Evolutionary conservation across 1,140 invertebrate genomes (phyloP).

Genomic region (Macrocentrus cingulum): DNA sequence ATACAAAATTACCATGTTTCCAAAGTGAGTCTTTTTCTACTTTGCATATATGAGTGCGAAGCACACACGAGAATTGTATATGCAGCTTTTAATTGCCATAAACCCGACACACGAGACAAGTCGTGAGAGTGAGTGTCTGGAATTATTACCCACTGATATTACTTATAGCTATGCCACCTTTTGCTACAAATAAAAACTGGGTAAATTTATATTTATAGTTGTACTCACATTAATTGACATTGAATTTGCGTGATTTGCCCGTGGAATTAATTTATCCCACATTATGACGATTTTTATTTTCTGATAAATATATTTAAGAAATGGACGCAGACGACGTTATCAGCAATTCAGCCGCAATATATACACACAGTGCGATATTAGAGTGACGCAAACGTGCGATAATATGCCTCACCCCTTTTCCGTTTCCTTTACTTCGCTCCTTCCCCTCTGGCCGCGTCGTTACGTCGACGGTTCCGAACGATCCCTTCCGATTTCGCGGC

Average conservation of each 20-base stretch:
- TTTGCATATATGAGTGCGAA: conserved; percentile 1
- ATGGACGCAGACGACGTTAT: conserved; percentile 11
- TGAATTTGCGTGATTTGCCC: too few species aligned
- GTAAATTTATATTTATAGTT: too few species aligned
- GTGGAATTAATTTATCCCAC: too few species aligned
- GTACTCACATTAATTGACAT: too few species aligned
- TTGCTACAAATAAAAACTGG: too few species aligned
- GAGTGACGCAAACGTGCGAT: conserved; percentile 18
- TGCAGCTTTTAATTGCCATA: conserved; percentile 5
- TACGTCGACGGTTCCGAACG: conserved; percentile 17
- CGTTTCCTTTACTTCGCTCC: conserved; percentile 6
- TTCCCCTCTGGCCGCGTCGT: conserved; percentile 8
- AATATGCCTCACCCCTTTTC: conserved; percentile 20
- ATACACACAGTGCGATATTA: conserved; percentile 2
- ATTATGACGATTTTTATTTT: neutral
- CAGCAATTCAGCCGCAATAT: conserved; percentile 14
- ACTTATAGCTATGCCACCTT: too few species aligned
- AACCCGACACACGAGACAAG: neutral
- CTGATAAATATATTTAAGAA: conserved; percentile 6
- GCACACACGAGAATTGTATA: too few species aligned
- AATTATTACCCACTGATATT: neutral
- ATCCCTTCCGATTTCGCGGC: conserved; percentile 23
- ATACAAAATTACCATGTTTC: conserved; percentile 17
- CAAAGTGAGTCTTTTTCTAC: conserved; percentile 10
- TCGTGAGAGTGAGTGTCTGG: conserved; percentile 4